Evolutionary conservation across 2,797 vertebrate genomes (phyloP), one percentile per base, ranked within the genome.

Genomic region (Apodemus agrarius): DNA sequence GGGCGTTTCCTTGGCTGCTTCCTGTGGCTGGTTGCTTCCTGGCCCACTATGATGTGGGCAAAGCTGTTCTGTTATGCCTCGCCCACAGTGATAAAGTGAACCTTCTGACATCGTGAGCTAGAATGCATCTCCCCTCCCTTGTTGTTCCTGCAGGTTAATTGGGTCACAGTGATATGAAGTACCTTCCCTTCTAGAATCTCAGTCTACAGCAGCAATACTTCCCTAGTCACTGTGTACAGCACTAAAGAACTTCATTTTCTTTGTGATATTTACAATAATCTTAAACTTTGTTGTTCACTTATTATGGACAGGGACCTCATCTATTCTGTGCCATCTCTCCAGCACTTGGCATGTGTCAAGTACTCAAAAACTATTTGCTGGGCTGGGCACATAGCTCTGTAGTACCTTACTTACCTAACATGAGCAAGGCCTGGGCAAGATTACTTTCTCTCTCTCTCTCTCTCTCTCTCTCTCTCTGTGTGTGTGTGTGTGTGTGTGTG

Each of bases 271-370:
- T 80, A 84, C 14, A 75, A 6, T 40, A 46, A 69, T 19, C 26
- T 90, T 92, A 37, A 69, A 88, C 80, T 81, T 95, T 82, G 80
- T 94, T 54, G 1, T 76, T 85, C 46, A 72, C 21, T 78, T 67
- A 75, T 43, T 87, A 52, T 40, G 4, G 22, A 22, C 17, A 84
- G 52, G 37, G 74, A 91, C 29, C 29, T 63, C 91, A 26, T 88
- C 46, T 89, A 3, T 72, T 54, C 75, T 69, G 10, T 22, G 52
- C 31, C 69, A 0, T 92, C 65, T 96, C 34, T 92, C 46, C 26
- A 65, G 24, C 24, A 46, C 13, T 26, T 96, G 52, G 65, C 43
- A 85, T 29, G 34, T 63, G 26, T 74, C 79, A 40, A 75, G n/a
- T 43, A 6, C 52, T 88, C 37, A 29, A 54, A 46, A 76, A 63